phyloP scores from a whole-genome alignment of 2,113 vertebrate species.

The Cynoglossus semilaevis region DNA sequence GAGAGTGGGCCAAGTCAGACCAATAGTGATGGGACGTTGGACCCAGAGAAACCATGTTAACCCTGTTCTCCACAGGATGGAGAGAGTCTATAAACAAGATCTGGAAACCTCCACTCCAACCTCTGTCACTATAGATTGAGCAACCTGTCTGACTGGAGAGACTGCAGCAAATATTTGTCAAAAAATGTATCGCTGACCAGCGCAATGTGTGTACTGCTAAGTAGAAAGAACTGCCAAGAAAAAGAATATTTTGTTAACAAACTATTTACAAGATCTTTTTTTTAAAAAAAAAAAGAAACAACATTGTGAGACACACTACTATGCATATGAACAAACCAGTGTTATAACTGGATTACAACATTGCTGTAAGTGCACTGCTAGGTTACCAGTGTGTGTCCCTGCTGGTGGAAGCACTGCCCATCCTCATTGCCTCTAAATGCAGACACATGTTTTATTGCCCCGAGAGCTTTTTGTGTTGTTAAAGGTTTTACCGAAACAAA shows the following conservation, averaged over 20 bases:
- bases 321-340: no score
- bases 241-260: no score
- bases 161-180: not conserved
- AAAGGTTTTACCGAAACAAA: conserved; percentile 54
- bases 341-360: not conserved
- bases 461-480: conserved; percentile 41
- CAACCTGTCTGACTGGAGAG: conserved; percentile 22
- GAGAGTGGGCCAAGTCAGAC: conserved; percentile 47
- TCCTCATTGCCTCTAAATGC: conserved; percentile 27
- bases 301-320: no score
- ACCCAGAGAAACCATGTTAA: conserved; percentile 21
- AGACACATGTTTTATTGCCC: conserved; percentile 49
- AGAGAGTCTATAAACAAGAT: conserved; percentile 24
- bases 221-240: no score
- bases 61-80: conserved; percentile 4
- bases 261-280: no score
- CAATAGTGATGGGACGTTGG: conserved; percentile 38
- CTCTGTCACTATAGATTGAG: conserved; percentile 8
- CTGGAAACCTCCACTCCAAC: conserved; percentile 6
- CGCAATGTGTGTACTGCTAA: not conserved
- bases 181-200: conserved; percentile 4
- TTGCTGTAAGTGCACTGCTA: conserved; percentile 1
- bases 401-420: conserved; percentile 12
- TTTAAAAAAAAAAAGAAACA: no score
- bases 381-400: conserved; percentile 29